These are phyloP conservation scores for Drosophila aff. DNA, from an alignment of 1,140 invertebrate genomes.

Conservation along the genomic window DNA sequence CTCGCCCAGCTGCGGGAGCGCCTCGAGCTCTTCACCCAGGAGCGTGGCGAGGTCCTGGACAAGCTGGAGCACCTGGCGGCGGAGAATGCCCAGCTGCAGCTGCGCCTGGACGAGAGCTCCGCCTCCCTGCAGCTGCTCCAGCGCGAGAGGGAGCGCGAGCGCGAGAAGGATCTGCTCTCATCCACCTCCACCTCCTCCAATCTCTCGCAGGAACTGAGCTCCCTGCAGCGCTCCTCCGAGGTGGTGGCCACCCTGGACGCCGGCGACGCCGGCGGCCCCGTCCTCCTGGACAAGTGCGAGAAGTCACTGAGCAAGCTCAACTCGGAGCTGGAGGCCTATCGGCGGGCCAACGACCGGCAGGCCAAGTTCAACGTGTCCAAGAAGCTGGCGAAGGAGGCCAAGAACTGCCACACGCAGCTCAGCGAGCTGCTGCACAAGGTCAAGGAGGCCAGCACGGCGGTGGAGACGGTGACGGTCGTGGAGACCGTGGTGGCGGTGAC, in stretches of 20 bases:
- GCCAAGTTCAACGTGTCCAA: slow-evolving; percentile 80
- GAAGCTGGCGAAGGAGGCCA: slow-evolving; percentile 82
- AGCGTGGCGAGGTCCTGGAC: slow-evolving; percentile 89
- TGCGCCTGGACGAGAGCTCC: slow-evolving; percentile 37
- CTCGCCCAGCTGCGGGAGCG: slow-evolving; percentile 87
- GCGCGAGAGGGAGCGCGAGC: slow-evolving; percentile 12
- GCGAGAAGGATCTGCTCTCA: slow-evolving; percentile 54
- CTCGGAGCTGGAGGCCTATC: slow-evolving; percentile 78
- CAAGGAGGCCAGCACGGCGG: slow-evolving; percentile 84
- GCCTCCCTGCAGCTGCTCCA: slow-evolving; percentile 19
- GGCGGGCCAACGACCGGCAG: slow-evolving; percentile 75
- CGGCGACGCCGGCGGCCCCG: slow-evolving; percentile 46
- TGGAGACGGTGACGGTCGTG: slow-evolving; percentile 83
- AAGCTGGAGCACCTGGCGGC: slow-evolving; percentile 88
- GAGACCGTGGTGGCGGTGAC: slow-evolving; percentile 80
- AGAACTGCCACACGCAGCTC: slow-evolving; percentile 72
- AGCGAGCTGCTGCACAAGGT: slow-evolving; percentile 84
- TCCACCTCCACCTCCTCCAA: slow-evolving; percentile 60
- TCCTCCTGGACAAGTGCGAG: slow-evolving; percentile 77
- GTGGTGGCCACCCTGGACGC: slow-evolving; percentile 70
- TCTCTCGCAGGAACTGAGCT: slow-evolving; percentile 75
- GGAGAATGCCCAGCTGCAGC: slow-evolving; percentile 87
- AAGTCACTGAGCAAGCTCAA: slow-evolving; percentile 68
- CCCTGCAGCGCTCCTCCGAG: slow-evolving; percentile 77
- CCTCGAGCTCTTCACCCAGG: slow-evolving; percentile 88